Base-by-base conservation (phyloP, 1,140 invertebrate species). In the Cydia amplana region DNA sequence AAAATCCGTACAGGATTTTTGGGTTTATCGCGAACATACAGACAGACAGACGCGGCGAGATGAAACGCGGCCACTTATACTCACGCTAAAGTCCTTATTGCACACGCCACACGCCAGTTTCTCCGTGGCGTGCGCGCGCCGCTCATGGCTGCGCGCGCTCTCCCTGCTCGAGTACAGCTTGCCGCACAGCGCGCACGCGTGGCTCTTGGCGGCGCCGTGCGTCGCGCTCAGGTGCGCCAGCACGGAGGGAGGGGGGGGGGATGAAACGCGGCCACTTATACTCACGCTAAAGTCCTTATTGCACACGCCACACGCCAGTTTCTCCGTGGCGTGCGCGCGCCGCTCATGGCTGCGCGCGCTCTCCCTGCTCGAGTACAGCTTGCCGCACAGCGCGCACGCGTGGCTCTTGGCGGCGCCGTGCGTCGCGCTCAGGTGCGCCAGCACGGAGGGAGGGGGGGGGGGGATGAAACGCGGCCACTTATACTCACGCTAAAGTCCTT, bases 311-410 rank as follows among this genome's bases (percentile, higher is more conserved):
- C 55, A 60, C n/a, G 55, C n/a, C 7, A 60, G 55, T 20, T 6
- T 75, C 7, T 74, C 49, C 7, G 43, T 63, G 7, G 70, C 36
- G 60, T 86, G 84, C 6, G 79, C 72, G 14, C 84, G 49, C 9
- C 82, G 51, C 12, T 40, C 70, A 73, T 87, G 85, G 9, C 80
- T 73, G 4, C 83, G 46, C 6, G 87, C 51, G 1, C 83, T 80
- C 23, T 83, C 85, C 0, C 2, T 28, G 28, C 28, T 28, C 60
- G 79, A 82, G 72, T 84, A 88, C 0, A 18, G 51, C 0, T 80
- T 73, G 2, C 51, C n/a, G 64, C 86, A 88, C 0, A 72, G 18
- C 4, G 14, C 64, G 64, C 85, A 88, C 0, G 65, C 25, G 67
- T 78, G 74, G 7, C 46, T 36, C n/a, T n/a, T n/a, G n/a, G n/a